phyloP scores from a whole-genome alignment of 2,888 invertebrate genomes.

The Dryobota labecula region DNA sequence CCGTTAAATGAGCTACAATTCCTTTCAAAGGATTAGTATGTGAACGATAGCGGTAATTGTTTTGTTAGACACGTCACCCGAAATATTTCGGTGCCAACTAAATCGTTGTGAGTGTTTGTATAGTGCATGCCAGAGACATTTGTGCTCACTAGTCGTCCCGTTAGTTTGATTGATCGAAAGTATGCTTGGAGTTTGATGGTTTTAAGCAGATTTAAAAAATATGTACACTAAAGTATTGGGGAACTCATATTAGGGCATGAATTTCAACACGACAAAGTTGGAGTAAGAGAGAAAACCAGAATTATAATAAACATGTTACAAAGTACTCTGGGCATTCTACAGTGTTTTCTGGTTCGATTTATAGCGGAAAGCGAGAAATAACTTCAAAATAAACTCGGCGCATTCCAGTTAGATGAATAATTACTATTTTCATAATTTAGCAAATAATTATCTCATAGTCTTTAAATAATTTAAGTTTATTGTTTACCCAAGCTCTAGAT shows the following conservation, averaged over 20 bases:
- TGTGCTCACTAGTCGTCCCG: neutral
- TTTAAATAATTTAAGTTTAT: conserved; percentile 3
- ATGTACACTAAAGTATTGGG: neutral
- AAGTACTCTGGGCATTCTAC: neutral
- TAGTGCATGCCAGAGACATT: conserved; percentile 17
- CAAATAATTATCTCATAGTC: neutral
- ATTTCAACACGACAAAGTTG: neutral
- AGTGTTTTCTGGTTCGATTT: neutral
- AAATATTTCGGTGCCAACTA: conserved; percentile 47
- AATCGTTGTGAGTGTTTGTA: conserved; percentile 26
- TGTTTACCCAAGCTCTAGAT: conserved; percentile 4
- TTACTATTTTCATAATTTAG: neutral
- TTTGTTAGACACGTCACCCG: conserved; percentile 37
- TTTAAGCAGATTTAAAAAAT: neutral
- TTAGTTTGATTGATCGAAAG: conserved; percentile 1
- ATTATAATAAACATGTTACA: neutral
- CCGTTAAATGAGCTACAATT: neutral
- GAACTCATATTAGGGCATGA: too few species aligned
- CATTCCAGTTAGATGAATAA: neutral
- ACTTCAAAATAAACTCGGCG: neutral
- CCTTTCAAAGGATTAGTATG: conserved; percentile 7
- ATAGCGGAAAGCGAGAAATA: neutral
- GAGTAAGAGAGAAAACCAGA: too few species aligned
- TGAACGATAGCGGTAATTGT: conserved; percentile 37
- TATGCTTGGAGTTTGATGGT: neutral